Evolutionary conservation across 1,140 invertebrate genomes (phyloP), one percentile per base, ranked within the genome.

Genomic region (Philotrypesis tridentata): DNA sequence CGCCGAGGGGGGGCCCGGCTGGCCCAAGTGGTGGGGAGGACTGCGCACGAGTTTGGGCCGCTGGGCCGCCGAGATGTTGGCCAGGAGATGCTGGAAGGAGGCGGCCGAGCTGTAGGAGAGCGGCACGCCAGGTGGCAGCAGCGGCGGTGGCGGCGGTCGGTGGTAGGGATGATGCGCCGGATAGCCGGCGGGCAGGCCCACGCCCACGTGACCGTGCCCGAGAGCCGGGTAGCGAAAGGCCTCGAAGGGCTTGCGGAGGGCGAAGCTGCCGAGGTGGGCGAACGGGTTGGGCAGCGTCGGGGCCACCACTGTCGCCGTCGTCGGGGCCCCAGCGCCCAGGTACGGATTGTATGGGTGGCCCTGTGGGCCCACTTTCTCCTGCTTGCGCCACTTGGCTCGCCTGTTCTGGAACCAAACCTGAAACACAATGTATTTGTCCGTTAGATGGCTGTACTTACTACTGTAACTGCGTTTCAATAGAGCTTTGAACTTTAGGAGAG

Each of bases 401-500:
- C 97, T 94, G 89, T 98, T 98, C 92, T 98, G 97, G 91, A 98
- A 98, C 97, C 97, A 98, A 3, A 98, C 97, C 97, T 98, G 94
- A 2, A 93, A 94, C 88, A 91, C 82, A 86, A 72, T 75, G 23
- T 21, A 55, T 55, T 55, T 17, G 7, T 17, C 48, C 48, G 21
- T 55, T 55, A 55, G 48, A 55, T 48, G 8, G 2, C 37, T 1
- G 37, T n/a, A n/a, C n/a, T n/a, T n/a, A n/a, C n/a, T n/a, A n/a
- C n/a, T n/a, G n/a, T n/a, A n/a, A n/a, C n/a, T n/a, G n/a, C n/a
- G n/a, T n/a, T n/a, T n/a, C n/a, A n/a, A n/a, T n/a, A n/a, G n/a
- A n/a, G n/a, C n/a, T n/a, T n/a, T n/a, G n/a, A n/a, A n/a, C n/a
- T n/a, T n/a, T n/a, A n/a, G n/a, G n/a, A n/a, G n/a, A n/a, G n/a